Conservation (phyloP, 2,113 vertebrate species). For the Entelurus aequoreus region DNA sequence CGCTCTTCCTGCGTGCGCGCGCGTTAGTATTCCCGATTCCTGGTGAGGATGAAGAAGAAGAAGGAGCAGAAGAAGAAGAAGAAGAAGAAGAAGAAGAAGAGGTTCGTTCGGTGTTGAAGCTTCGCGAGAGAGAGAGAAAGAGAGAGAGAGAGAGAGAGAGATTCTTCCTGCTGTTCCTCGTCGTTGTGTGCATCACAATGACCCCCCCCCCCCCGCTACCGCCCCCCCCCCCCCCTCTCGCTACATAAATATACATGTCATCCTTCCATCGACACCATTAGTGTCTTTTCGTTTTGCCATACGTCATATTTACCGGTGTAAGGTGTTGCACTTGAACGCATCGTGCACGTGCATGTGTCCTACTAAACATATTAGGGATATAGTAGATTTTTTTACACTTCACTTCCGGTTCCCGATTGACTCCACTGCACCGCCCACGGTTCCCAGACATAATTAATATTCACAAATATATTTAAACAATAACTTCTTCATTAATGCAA, state of each 20-base stretch:
- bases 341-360: too few relatives aligned
- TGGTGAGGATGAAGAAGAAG: too few relatives aligned
- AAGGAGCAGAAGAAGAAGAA: not conserved
- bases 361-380: too few relatives aligned
- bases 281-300: too few relatives aligned
- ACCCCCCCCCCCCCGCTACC: conserved; percentile 62
- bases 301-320: too few relatives aligned
- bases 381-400: conserved; percentile 6
- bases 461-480: too few relatives aligned
- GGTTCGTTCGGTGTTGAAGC: conserved; percentile 20
- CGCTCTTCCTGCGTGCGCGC: not conserved
- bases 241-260: conserved; percentile 16
- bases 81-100: not conserved
- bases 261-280: too few relatives aligned
- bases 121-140: too few relatives aligned
- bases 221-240: conserved; percentile 23
- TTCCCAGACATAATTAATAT: too few relatives aligned
- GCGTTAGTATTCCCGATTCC: conserved; percentile 61
- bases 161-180: conserved; percentile 40
- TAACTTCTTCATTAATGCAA: too few relatives aligned
- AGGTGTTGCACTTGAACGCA: too few relatives aligned
- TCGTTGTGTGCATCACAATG: conserved; percentile 97
- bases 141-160: conserved; percentile 59
- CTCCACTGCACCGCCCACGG: too few relatives aligned
- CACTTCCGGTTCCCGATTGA: not conserved